These are phyloP conservation scores for Rhea americana DNA, from an alignment of 2,113 vertebrate genomes.

Conservation along the genomic window DNA sequence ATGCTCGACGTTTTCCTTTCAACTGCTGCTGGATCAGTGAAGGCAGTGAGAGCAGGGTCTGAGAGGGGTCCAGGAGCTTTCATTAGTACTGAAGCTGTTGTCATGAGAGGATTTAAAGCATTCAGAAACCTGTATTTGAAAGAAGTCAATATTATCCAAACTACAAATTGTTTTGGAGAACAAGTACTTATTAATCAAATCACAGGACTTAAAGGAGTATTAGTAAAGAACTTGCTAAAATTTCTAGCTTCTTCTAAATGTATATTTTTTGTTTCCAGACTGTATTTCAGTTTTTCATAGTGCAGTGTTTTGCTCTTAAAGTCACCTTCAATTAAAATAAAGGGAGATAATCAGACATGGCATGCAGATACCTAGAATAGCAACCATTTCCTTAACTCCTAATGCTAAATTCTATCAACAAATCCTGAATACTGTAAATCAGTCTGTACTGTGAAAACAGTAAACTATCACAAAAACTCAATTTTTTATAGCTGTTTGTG, in stretches of 20 bases:
- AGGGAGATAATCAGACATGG: background rate
- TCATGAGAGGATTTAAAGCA: slow-evolving; percentile 71
- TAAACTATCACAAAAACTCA: background rate
- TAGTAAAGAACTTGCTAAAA: background rate
- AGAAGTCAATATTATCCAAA: slow-evolving; percentile 58
- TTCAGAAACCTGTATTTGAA: slow-evolving; percentile 69
- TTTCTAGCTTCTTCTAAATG: background rate
- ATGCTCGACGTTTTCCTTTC: slow-evolving; percentile 73
- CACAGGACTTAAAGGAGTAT: background rate
- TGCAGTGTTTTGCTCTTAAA: background rate
- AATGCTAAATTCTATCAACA: slow-evolving; percentile 17
- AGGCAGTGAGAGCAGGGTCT: slow-evolving; percentile 56
- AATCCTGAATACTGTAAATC: background rate
- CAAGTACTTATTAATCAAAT: background rate
- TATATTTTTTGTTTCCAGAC: background rate
- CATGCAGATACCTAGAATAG: background rate
- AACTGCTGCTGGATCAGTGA: slow-evolving; percentile 60
- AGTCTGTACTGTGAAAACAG: slow-evolving; percentile 17
- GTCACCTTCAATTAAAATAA: background rate
- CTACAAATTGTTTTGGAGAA: slow-evolving; percentile 38
- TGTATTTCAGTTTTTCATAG: background rate
- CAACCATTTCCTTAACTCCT: background rate
- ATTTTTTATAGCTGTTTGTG: background rate
- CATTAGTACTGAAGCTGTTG: slow-evolving; percentile 58
- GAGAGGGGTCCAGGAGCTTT: slow-evolving; percentile 65